Conservation (phyloP, 2,888 invertebrate genomes). For the Epistrophe eligans region DNA sequence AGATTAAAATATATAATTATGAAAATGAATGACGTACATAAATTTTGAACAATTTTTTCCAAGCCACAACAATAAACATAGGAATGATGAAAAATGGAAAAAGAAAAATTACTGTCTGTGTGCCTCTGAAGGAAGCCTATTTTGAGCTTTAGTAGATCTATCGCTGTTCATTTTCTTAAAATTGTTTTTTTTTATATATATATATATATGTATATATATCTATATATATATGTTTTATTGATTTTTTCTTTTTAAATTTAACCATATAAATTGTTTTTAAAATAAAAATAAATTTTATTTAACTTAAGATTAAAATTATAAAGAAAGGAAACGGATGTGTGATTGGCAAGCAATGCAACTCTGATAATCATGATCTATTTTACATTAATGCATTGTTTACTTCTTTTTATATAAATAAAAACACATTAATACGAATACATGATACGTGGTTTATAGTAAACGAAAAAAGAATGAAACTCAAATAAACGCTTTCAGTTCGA, state of each 20-base stretch:
- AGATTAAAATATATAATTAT: constrained; percentile 49
- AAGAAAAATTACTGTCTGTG: constrained; percentile 54
- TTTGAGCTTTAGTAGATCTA: constrained; percentile 69
- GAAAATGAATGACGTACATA: constrained; percentile 58
- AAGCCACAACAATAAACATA: constrained; percentile 40
- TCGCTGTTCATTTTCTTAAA: constrained; percentile 68
- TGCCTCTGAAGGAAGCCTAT: constrained; percentile 70
- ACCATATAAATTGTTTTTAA: constrained; percentile 47
- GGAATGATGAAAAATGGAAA: constrained; percentile 21
- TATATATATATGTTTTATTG: constrained; percentile 13
- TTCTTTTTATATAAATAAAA: constrained; percentile 43
- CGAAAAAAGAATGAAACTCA: constrained; percentile 24
- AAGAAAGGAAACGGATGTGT: constrained; percentile 28
- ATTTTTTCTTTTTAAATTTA: constrained; percentile 36
- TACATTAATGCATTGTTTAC: constrained; percentile 22
- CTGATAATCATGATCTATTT: constrained; percentile 34
- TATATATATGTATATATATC: background rate
- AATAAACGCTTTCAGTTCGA: constrained; percentile 37
- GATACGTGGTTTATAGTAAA: constrained; percentile 42
- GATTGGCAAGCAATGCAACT: constrained; percentile 53
- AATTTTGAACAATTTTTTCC: constrained; percentile 55
- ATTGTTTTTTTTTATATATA: constrained; percentile 33
- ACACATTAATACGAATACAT: constrained; percentile 34
- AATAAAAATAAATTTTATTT: constrained; percentile 63
- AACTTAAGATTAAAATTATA: constrained; percentile 53